Conservation (phyloP, 30 jellyfish, hydroid and myxozoan genomes). For the Cassiopea xamachana region DNA sequence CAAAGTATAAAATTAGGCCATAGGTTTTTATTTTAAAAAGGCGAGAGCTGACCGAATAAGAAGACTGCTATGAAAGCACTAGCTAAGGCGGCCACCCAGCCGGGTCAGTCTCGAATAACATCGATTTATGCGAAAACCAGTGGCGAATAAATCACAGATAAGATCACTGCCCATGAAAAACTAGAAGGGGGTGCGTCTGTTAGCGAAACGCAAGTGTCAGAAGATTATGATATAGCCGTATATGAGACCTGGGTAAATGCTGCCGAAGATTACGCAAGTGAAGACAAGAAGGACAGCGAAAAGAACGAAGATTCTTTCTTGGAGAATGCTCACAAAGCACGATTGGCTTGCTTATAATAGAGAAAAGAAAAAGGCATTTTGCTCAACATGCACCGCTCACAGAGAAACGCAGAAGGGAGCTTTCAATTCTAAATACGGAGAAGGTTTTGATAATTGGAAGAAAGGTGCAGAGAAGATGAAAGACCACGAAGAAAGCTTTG, state of each 20-base stretch:
- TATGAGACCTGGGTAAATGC: slow-evolving; percentile 54
- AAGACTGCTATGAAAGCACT: slow-evolving; percentile 56
- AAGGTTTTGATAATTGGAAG: slow-evolving; percentile 69
- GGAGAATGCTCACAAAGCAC: slow-evolving; percentile 49
- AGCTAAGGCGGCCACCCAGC: slow-evolving; percentile 54
- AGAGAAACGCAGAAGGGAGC: slow-evolving; percentile 47
- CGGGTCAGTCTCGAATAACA: slow-evolving; percentile 40
- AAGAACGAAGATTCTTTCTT: slow-evolving; percentile 33
- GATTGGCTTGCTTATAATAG: slow-evolving; percentile 60
- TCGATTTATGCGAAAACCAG: slow-evolving; percentile 1
- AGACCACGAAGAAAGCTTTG: slow-evolving; percentile 25
- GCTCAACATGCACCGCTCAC: slow-evolving; percentile 55
- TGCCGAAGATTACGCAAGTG: slow-evolving; percentile 48
- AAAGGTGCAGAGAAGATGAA: slow-evolving; percentile 31
- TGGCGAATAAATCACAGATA: slow-evolving; percentile 1
- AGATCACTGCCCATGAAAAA: slow-evolving; percentile 26
- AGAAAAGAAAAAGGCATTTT: slow-evolving; percentile 52
- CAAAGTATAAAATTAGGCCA: slow-evolving; percentile 16
- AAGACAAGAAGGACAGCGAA: slow-evolving; percentile 42
- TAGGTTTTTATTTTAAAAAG: slow-evolving; percentile 3
- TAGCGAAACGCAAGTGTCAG: slow-evolving; percentile 13
- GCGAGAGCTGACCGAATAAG: slow-evolving; percentile 46
- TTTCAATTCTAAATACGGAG: slow-evolving; percentile 19
- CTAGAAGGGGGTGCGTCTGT: slow-evolving; percentile 28
- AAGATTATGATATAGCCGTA: slow-evolving; percentile 13